Base-by-base conservation (phyloP, 2,888 invertebrate species). In the Eulithis prunata region DNA sequence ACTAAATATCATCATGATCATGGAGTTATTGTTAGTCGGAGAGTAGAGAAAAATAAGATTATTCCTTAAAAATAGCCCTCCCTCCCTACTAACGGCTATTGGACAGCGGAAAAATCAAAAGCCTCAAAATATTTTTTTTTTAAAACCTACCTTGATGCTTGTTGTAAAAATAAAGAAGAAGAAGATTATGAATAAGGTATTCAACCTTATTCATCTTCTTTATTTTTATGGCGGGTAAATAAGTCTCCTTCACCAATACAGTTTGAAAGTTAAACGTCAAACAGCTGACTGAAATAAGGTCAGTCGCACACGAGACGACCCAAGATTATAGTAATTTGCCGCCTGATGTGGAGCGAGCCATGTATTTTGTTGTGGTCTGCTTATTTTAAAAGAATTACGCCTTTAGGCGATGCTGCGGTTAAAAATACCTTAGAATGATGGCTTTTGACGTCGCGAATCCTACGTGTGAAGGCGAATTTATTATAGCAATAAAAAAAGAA, bases 261-360 rank as follows among this genome's bases (percentile, higher is more conserved):
- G 66, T 66, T 66, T 60, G 62, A 70, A 57, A 69, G 66, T 60
- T 62, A 60, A 57, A 63, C 69, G 67, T 61, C 69, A 38, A 72
- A 67, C 77, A 78, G 77, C 75, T 79, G 76, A 68, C 72, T 68
- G 69, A 62, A 81, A 80, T 75, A 79, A 79, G 79, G 79, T 78
- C 76, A 76, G 71, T 74, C 71, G 73, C 59, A 68, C 72, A 73
- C 64, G 43, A 65, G 64, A 51, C 71, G 14, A 47, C 47, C 51
- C 7, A 45, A 66, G 73, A 80, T 80, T 76, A 81, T 68, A 74
- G 79, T 78, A 57, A 81, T 79, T 74, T 73, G 62, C 58, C 45
- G 55, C 57, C 56, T 63, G 58, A 67, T 68, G 71, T 68, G 32
- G 68, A 62, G 66, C 69, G 51, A 45, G 56, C 55, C 64, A 41